Evolutionary conservation across 1,140 invertebrate genomes (phyloP).

Genomic region (Drosophila pseudoobscura): DNA sequence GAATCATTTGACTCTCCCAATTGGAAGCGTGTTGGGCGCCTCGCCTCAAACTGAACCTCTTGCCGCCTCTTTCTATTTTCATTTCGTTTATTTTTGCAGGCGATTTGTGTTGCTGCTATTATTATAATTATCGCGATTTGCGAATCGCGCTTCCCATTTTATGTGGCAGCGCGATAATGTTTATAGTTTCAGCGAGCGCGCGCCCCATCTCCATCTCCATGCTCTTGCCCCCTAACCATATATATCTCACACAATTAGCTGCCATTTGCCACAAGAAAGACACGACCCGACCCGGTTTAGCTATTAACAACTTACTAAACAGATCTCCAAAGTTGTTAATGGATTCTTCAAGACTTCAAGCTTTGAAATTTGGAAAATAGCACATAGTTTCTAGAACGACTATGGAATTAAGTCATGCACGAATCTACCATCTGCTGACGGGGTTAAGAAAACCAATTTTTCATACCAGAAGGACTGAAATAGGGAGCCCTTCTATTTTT

Average conservation of each 20-base stretch:
- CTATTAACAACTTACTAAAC: no score
- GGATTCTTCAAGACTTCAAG: no score
- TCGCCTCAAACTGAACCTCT: slow-evolving; percentile 32
- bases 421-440: no score
- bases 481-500: no score
- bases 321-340: no score
- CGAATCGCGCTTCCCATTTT: slow-evolving; percentile 46
- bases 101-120: slow-evolving; percentile 48
- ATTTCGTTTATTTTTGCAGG: slow-evolving; percentile 73
- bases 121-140: slow-evolving; percentile 66
- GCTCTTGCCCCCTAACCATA: no score
- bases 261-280: slow-evolving; percentile 9
- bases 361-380: no score
- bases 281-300: neutral
- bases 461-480: no score
- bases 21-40: slow-evolving; percentile 69
- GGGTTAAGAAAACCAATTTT: no score
- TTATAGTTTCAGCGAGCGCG: slow-evolving; percentile 50
- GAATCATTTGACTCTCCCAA: slow-evolving; percentile 62
- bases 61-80: slow-evolving; percentile 52
- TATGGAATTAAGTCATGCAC: no score
- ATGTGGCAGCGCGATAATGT: slow-evolving; percentile 31
- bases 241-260: slow-evolving; percentile 17
- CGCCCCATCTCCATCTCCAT: slow-evolving; percentile 11
- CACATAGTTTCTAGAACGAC: no score